Evolutionary conservation across 1,140 invertebrate genomes (phyloP), one percentile per base, ranked within the genome.

Genomic region (Euura lappo): DNA sequence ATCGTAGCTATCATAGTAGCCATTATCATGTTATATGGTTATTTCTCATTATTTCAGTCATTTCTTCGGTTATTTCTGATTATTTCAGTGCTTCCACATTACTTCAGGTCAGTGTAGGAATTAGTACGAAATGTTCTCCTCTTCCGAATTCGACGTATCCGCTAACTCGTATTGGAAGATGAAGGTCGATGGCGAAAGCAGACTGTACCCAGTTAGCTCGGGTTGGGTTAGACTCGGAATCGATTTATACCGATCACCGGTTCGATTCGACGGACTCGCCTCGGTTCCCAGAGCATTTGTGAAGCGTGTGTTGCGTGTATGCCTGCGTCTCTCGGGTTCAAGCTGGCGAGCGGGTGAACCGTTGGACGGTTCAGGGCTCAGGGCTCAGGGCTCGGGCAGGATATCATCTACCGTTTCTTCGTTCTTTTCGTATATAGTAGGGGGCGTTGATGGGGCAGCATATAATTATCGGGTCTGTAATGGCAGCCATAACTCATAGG

Each of bases 401-500:
- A 75, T 75, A 75, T 75, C 69, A 77, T 77, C 44, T 72, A 44
- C 71, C 73, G 72, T 73, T 71, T 46, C 73, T 69, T 67, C 72
- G 73, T 71, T 72, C 66, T 69, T 13, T 71, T 71, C 65, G n/a
- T 70, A 68, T 69, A 71, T 69, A 77, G 75, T 79, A 79, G 80
- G 81, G 81, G 82, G 85, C 81, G 85, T 81, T 81, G 81, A 77
- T 81, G 78, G 83, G 81, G 78, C 82, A 87, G 83, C 84, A 87
- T 87, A 87, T 88, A 88, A 88, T 88, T 87, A 87, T 86, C 84
- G 77, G 76, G 76, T 81, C 81, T 77, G 80, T 88, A 87, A 88
- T 87, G 84, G 85, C 79, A 44, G 81, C 75, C 81, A 86, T 88
- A 87, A 88, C 86, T 87, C 86, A 88, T 88, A 86, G 87, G 87